Evolutionary conservation across 2,888 invertebrate genomes (phyloP).

Genomic region (Balanococcus diminutus): DNA sequence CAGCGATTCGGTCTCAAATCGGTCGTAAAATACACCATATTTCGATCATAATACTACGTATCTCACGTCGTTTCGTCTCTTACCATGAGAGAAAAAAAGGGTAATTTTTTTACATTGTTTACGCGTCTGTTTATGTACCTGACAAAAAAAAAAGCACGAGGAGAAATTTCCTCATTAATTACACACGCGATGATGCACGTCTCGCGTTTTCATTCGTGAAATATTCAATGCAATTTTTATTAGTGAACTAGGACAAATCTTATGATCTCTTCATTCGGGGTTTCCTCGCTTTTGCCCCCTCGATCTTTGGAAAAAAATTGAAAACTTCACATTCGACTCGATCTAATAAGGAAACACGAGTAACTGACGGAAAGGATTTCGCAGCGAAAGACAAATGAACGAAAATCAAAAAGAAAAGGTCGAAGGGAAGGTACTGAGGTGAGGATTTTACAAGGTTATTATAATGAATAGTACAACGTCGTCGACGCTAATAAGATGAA

Average conservation of each 20-base stretch:
- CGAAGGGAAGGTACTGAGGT: not conserved
- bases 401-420: not conserved
- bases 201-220: not conserved
- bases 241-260: not conserved
- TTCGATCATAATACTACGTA: not conserved
- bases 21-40: not conserved
- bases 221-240: not conserved
- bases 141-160: too few relatives aligned
- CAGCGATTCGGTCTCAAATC: not conserved
- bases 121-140: too few relatives aligned
- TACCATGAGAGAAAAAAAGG: not conserved
- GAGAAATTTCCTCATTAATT: not conserved
- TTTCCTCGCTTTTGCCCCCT: not conserved
- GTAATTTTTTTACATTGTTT: too few relatives aligned
- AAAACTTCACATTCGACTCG: not conserved
- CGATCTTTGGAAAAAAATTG: too few relatives aligned
- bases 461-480: constrained; percentile 11
- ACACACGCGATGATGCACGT: not conserved
- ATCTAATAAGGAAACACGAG: too few relatives aligned
- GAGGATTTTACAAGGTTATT: not conserved
- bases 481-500: not conserved
- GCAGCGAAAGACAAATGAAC: not conserved
- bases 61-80: not conserved
- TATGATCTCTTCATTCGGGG: not conserved
- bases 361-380: too few relatives aligned